Evolutionary conservation across 2,888 invertebrate genomes (phyloP), one percentile per base, ranked within the genome.

Genomic region (Apodemia zela): DNA sequence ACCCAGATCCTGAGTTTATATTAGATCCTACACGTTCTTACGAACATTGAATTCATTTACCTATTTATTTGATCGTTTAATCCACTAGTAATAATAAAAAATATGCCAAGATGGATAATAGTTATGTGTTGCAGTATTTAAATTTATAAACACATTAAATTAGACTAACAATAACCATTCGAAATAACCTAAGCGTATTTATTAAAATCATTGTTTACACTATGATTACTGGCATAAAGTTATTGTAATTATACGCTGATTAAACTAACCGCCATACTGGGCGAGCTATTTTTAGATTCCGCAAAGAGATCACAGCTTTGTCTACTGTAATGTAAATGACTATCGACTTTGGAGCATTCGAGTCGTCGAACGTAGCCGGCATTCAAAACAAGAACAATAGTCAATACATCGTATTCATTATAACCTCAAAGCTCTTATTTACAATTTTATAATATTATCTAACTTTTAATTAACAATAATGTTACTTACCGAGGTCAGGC

Each of bases 251-350:
- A 86, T 85, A 83, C 82, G 80, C 81, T 86, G 86, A 89, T 88
- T 89, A 91, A 15, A 15, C 85, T 81, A 68, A 74, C 71, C 72
- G 74, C 84, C 86, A 86, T 87, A 84, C 85, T 85, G 75, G 78
- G 73, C 72, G 72, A 74, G 81, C 85, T 91, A 91, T 91, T 88
- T 88, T 78, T 90, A 91, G 90, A 88, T 80, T 84, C 80, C 77
- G 81, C 80, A 83, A 85, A 83, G 38, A 38, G 89, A 91, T 87
- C 90, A 87, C 84, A 84, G 84, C 90, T 89, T 88, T 88, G 89
- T 89, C 84, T 86, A 83, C 77, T 80, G 77, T 84, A 87, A 84
- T 86, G 81, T 84, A 84, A 87, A 85, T 81, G 80, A 82, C 78
- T 83, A 83, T 82, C 78, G 82, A 81, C 73, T 77, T 75, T 70